Evolutionary conservation across 2,113 vertebrate species (phyloP).

Genomic region (Silurus asotus): DNA sequence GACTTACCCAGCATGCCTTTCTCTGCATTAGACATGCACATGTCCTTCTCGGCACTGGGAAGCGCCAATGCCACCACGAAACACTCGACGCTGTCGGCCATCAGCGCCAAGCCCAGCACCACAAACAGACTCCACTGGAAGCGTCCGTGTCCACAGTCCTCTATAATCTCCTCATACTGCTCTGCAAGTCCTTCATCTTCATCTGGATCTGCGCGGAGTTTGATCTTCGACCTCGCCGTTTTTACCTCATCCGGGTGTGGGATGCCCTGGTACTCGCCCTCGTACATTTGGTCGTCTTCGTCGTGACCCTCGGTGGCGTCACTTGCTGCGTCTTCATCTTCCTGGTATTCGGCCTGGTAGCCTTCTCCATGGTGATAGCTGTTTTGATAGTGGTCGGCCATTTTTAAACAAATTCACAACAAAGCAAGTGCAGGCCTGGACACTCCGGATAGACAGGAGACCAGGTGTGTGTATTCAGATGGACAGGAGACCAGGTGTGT

Average conservation of each 20-base stretch:
- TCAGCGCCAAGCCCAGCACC: conserved; percentile 89
- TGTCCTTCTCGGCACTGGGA: conserved; percentile 93
- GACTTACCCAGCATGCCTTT: conserved; percentile 97
- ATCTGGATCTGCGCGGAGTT: conserved; percentile 74
- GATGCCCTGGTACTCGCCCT: conserved; percentile 97
- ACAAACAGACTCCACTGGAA: conserved; percentile 97
- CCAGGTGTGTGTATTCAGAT: background rate
- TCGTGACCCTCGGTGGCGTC: conserved; percentile 95
- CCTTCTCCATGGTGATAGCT: conserved; percentile 77
- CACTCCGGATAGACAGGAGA: background rate
- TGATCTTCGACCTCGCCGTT: conserved; percentile 72
- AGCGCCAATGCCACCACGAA: conserved; percentile 94
- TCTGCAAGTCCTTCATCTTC: conserved; percentile 89
- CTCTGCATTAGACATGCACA: conserved; percentile 91
- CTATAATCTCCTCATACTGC: conserved; percentile 94
- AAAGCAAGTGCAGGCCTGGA: background rate
- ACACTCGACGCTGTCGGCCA: conserved; percentile 95
- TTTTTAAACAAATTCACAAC: conserved; percentile 53
- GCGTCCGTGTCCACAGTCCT: conserved; percentile 92
- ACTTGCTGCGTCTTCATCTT: conserved; percentile 88
- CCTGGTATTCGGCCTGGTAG: conserved; percentile 73
- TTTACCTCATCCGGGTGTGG: conserved; percentile 91
- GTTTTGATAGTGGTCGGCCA: conserved; percentile 83
- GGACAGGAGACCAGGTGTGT: background rate
- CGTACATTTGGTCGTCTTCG: conserved; percentile 96